These are phyloP conservation scores for Luscinia luscinia DNA, from an alignment of 2,797 vertebrate species.

Conservation along the genomic window DNA sequence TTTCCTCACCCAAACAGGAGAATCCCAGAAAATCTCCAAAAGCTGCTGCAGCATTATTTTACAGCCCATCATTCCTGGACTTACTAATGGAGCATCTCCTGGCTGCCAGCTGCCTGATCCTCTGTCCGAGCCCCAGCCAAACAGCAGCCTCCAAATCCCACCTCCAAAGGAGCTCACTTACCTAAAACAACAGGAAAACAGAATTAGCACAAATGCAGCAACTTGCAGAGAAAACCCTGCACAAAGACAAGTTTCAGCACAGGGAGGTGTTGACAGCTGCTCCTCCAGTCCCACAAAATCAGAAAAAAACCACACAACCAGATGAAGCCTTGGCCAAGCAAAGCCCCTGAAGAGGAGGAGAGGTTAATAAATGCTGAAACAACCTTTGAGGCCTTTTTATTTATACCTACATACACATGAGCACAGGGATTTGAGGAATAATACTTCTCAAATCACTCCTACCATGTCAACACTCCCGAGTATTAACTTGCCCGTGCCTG, in stretches of 20 bases:
- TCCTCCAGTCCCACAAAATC: background rate
- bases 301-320: background rate
- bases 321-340: background rate
- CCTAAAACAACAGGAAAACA: conserved; percentile 17
- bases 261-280: background rate
- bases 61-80: background rate
- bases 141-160: background rate
- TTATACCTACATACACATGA: conserved; percentile 37
- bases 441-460: conserved; percentile 24
- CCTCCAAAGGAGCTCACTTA: conserved; percentile 16
- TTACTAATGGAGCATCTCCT: background rate
- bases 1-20: background rate
- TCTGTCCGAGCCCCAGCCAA: background rate
- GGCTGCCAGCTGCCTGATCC: background rate
- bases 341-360: conserved; percentile 7
- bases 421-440: conserved; percentile 36
- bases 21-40: background rate
- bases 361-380: conserved; percentile 50
- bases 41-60: background rate
- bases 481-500: conserved; percentile 41
- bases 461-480: background rate
- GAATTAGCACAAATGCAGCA: background rate
- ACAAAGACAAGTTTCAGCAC: background rate
- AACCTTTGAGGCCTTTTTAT: conserved; percentile 55
- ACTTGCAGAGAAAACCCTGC: background rate